Conservation (phyloP, 2,888 invertebrate genomes). For the Oxycera nigricornis region DNA sequence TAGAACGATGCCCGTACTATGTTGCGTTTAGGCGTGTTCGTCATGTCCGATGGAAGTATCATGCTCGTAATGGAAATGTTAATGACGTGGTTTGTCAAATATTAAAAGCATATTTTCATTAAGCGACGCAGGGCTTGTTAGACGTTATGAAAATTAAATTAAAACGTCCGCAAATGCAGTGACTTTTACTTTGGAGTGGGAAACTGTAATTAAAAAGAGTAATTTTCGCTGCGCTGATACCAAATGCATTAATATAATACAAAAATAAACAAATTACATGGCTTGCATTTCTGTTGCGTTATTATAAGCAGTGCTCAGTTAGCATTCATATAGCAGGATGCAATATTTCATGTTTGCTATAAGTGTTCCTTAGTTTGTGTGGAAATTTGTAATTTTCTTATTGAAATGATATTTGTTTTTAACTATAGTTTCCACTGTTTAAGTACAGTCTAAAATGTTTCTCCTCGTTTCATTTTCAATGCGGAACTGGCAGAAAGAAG, state of each 20-base stretch:
- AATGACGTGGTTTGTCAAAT: conserved; percentile 18
- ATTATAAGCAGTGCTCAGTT: too few relatives aligned
- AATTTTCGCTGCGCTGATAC: not conserved
- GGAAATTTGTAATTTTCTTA: too few relatives aligned
- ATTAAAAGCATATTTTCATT: not conserved
- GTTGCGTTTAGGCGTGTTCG: not conserved
- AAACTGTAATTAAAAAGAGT: conserved; percentile 1
- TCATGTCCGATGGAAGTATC: not conserved
- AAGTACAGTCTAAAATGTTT: too few relatives aligned
- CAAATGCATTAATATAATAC: not conserved
- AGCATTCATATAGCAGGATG: too few relatives aligned
- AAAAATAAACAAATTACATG: too few relatives aligned
- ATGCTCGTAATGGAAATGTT: conserved; percentile 9
- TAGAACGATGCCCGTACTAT: not conserved
- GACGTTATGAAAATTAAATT: conserved; percentile 17
- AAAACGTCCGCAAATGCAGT: not conserved
- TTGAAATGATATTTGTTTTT: too few relatives aligned
- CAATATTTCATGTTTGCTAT: too few relatives aligned
- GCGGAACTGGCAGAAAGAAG: too few relatives aligned
- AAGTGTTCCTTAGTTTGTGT: too few relatives aligned
- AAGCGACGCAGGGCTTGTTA: not conserved
- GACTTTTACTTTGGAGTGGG: not conserved
- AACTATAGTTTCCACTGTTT: too few relatives aligned
- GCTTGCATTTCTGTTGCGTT: too few relatives aligned
- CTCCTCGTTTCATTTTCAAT: too few relatives aligned